Conservation (phyloP, 2,113 vertebrate species). For the Martes martes region DNA sequence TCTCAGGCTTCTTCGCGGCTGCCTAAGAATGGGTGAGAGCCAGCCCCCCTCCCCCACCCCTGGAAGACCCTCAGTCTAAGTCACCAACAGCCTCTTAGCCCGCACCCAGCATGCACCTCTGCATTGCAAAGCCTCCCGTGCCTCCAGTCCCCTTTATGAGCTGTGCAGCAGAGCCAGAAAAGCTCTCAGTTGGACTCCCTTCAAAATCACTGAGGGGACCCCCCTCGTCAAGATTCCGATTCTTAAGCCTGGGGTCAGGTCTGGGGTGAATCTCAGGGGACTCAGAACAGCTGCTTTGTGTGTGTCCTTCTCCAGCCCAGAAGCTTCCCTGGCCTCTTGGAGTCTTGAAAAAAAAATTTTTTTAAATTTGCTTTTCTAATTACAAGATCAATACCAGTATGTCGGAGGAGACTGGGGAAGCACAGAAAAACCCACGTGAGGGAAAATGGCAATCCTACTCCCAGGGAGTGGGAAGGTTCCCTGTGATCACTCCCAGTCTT, state of each 20-base stretch:
- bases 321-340: neutral
- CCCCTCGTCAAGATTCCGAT: neutral
- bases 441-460: rapidly evolving
- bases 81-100: rapidly evolving
- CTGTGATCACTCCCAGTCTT: neutral
- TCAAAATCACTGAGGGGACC: neutral
- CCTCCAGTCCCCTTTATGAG: neutral
- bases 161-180: neutral
- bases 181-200: neutral
- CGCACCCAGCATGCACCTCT: neutral
- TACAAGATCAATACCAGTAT: neutral
- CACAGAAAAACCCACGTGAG: neutral
- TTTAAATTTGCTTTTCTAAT: constrained; percentile 10
- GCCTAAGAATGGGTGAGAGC: neutral
- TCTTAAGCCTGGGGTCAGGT: neutral
- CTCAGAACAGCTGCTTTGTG: neutral
- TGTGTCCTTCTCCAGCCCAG: neutral
- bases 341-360: neutral
- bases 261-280: neutral
- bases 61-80: neutral
- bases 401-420: neutral
- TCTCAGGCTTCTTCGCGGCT: neutral
- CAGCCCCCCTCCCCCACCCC: neutral
- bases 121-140: neutral
- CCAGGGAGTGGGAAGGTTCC: rapidly evolving